These are phyloP conservation scores for Cephalopachus bancanus DNA, from an alignment of 2,797 vertebrate genomes.

Conservation along the genomic window DNA sequence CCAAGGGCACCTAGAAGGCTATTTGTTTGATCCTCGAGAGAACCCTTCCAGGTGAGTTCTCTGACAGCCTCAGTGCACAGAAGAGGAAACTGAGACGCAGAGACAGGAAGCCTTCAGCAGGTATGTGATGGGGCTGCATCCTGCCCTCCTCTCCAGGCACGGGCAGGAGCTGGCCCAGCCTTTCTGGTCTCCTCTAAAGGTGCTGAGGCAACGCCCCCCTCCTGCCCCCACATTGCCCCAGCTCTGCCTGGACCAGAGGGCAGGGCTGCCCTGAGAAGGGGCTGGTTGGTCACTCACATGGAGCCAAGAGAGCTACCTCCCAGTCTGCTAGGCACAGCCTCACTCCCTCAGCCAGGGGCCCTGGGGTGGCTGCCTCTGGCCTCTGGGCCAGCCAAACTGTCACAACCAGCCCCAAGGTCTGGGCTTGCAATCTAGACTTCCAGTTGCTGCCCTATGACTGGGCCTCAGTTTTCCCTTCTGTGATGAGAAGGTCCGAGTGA, in stretches of 20 bases:
- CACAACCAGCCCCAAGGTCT: background rate
- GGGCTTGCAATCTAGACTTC: background rate
- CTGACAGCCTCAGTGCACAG: background rate
- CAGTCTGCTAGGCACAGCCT: background rate
- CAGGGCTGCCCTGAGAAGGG: background rate
- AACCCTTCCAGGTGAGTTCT: background rate
- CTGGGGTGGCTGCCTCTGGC: background rate
- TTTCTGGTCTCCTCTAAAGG: background rate
- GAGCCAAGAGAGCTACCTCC: background rate
- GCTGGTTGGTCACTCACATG: rapidly evolving
- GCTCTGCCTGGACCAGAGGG: background rate
- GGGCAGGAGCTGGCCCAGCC: background rate
- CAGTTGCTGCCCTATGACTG: background rate
- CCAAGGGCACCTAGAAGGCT: background rate
- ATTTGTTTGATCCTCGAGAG: background rate
- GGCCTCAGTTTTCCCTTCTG: background rate
- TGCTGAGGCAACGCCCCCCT: background rate
- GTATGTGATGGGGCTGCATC: too few species aligned
- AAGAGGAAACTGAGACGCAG: background rate
- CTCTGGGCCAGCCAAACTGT: background rate
- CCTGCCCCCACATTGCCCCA: background rate
- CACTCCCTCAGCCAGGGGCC: background rate
- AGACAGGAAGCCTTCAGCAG: background rate
- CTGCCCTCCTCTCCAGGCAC: background rate
- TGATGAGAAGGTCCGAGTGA: background rate